Evolutionary conservation across 2,797 vertebrate genomes (phyloP), one percentile per base, ranked within the genome.

Genomic region (Esox masquinongy): DNA sequence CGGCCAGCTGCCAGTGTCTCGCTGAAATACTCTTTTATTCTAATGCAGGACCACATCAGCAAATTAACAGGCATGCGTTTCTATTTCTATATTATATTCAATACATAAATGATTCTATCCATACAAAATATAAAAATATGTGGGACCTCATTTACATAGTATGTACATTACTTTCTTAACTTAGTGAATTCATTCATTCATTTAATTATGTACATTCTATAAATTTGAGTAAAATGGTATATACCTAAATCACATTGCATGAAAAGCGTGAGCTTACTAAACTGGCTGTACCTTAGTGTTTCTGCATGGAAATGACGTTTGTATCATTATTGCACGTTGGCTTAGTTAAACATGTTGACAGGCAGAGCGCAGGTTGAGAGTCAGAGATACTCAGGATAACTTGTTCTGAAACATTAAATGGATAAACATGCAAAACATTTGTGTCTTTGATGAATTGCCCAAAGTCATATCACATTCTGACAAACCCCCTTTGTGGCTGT

Each of bases 61-160:
- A 89, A 86, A 91, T 88, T 84, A 90, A 93, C 90, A 92, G 92
- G 92, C 93, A 92, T 91, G 91, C 14, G 74, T 50, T 53, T 88
- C 92, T 93, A 94, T 88, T 69, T 92, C 93, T 94, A 94, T 87
- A 90, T 93, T 88, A 93, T 92, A 92, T 90, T 88, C 87, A 88
- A 96, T 96, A 97, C 96, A 97, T 95, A 96, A 95, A 96, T 94
- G 94, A 93, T 94, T 97, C 95, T 96, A 96, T 96, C 94, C 95
- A 96, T 97, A 98, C 95, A 97, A 98, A 99, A 98, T 98, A 99
- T 96, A 98, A 97, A 99, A 98, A 98, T 98, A 99, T 97, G 97
- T 96, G 95, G 94, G 95, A 94, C 95, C 94, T 97, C 95, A 97
- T 98, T 98, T 97, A 97, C 96, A 98, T 94, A 79, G 92, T 97